Evolutionary conservation across 2,797 vertebrate genomes (phyloP).

Genomic region (Galagoides demidoff): DNA sequence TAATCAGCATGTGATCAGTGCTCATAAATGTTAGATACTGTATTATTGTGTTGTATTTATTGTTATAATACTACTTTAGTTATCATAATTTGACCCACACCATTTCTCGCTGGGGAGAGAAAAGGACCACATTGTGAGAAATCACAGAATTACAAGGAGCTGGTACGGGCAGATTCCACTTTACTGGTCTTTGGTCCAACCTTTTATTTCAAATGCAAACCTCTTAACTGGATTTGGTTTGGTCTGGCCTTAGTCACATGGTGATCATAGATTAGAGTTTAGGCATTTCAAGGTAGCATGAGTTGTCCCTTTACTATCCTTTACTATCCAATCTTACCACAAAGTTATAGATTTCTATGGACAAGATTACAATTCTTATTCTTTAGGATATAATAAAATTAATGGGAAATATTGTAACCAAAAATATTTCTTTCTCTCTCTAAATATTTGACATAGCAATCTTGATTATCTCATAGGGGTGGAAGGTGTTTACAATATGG

Average conservation of each 20-base stretch:
- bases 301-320: not conserved
- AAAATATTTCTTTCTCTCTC: not conserved
- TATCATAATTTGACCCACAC: not conserved
- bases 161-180: not conserved
- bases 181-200: not conserved
- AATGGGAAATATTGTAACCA: not conserved
- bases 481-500: not conserved
- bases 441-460: not conserved
- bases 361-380: not conserved
- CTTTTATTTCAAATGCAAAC: not conserved
- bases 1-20: not conserved
- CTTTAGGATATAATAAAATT: not conserved
- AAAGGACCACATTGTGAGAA: not conserved
- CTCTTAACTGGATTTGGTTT: not conserved
- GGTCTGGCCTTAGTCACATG: not conserved
- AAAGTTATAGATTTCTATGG: not conserved
- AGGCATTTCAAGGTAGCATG: not conserved
- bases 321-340: not conserved
- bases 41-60: not conserved
- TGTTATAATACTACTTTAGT: not conserved
- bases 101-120: not conserved
- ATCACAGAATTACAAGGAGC: not conserved
- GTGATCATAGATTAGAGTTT: not conserved
- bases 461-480: not conserved
- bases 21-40: not conserved